Conservation (phyloP, 2,888 invertebrate species). For the Oligia strigilis region DNA sequence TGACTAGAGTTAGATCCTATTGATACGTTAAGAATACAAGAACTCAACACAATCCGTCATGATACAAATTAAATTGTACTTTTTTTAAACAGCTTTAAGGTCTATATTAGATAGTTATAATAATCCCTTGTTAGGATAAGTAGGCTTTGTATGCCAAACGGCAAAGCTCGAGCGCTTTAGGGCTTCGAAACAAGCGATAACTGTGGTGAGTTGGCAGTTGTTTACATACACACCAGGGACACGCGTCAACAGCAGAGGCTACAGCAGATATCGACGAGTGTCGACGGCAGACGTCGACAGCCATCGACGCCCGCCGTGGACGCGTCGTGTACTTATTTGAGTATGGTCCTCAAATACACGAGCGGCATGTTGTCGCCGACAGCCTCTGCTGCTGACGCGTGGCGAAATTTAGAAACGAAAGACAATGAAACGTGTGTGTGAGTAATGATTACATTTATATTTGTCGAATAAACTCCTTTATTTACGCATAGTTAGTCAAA, state of each 20-base stretch:
- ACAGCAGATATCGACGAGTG: background rate
- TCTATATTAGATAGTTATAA: conserved; percentile 67
- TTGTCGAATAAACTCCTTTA: background rate
- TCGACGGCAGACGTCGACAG: background rate
- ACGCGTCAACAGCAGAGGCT: background rate
- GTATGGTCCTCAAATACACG: background rate
- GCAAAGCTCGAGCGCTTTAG: conserved; percentile 75
- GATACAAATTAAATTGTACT: conserved; percentile 71
- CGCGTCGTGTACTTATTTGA: background rate
- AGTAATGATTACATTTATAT: background rate
- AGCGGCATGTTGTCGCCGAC: background rate
- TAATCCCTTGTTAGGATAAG: conserved; percentile 66
- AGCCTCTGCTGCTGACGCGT: background rate
- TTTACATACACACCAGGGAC: background rate
- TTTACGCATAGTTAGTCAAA: background rate
- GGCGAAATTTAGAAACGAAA: background rate
- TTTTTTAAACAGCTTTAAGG: conserved; percentile 62
- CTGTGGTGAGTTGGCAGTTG: too few species aligned
- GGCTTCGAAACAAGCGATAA: conserved; percentile 41
- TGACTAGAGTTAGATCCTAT: conserved; percentile 84
- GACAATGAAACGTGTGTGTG: background rate
- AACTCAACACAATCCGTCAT: conserved; percentile 61
- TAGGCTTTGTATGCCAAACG: conserved; percentile 72
- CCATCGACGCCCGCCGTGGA: background rate
- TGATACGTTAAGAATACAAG: conserved; percentile 59